A percentile compares a stretch with the other conserved stretches of the same genome.
Evolutionary conservation across 2,797 vertebrate genomes (phyloP).

Genomic region (Acanthornis magna): DNA sequence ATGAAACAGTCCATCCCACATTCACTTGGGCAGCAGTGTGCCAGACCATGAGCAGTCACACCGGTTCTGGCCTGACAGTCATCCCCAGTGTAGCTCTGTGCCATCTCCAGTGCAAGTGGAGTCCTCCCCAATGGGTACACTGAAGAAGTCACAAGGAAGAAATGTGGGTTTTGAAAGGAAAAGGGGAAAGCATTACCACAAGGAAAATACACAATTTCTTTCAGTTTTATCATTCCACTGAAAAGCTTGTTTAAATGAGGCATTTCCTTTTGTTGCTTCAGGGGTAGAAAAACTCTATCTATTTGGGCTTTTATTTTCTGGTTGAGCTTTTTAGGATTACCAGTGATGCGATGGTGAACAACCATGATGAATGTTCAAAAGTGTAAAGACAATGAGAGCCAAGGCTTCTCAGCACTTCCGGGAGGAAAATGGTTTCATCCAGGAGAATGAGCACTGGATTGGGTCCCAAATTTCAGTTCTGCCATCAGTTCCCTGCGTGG

Average conservation of each 20-base stretch:
- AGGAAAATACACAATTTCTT: accelerated
- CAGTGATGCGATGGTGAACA: background rate
- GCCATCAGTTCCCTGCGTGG: accelerated
- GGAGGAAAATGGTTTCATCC: background rate
- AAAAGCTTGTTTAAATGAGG: background rate
- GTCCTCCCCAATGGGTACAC: background rate
- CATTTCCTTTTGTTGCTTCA: background rate
- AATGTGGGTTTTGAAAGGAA: background rate
- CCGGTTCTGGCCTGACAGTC: background rate
- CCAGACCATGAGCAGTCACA: background rate
- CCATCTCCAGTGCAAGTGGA: accelerated
- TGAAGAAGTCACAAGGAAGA: background rate
- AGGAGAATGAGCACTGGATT: background rate
- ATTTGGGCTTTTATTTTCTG: background rate
- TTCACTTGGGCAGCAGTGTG: background rate
- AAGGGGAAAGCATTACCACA: background rate
- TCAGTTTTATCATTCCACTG: background rate
- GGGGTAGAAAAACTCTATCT: background rate
- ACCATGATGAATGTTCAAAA: background rate
- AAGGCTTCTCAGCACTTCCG: background rate
- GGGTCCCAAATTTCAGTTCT: background rate
- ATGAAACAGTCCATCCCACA: background rate
- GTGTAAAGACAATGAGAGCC: background rate
- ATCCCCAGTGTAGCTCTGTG: accelerated
- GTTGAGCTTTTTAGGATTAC: background rate